Conservation (phyloP, 2,797 vertebrate species). For the Philypnodon macrostomus region DNA sequence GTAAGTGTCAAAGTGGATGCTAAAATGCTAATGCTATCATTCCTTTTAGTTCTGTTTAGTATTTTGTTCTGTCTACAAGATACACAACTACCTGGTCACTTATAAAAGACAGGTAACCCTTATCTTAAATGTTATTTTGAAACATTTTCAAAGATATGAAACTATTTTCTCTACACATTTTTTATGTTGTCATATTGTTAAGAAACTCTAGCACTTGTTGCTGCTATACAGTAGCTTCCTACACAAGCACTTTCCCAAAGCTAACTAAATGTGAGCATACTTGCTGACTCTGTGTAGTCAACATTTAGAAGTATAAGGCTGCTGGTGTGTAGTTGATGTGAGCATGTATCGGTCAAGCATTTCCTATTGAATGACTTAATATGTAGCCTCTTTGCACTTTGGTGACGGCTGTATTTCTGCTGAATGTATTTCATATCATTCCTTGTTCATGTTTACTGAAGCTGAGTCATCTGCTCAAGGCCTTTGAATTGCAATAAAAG, state of each 20-base stretch:
- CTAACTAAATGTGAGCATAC: background rate
- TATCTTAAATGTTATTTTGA: too few relatives aligned
- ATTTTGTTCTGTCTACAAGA: background rate
- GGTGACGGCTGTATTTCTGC: conserved; percentile 20
- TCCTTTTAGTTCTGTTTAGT: conserved; percentile 12
- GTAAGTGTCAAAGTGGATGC: background rate
- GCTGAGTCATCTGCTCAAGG: conserved; percentile 2
- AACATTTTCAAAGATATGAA: too few relatives aligned
- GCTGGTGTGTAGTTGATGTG: background rate
- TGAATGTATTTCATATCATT: conserved; percentile 62
- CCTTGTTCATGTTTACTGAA: conserved; percentile 25
- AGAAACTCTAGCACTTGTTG: too few relatives aligned
- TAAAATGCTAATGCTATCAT: conserved; percentile 8
- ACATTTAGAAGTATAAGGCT: background rate
- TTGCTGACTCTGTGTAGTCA: background rate
- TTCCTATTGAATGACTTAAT: background rate
- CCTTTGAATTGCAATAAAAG: conserved; percentile 5
- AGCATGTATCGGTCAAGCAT: background rate
- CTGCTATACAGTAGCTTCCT: background rate
- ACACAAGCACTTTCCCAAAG: background rate
- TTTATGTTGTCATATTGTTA: too few relatives aligned
- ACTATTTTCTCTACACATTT: too few relatives aligned
- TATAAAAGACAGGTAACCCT: too few relatives aligned
- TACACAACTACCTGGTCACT: too few relatives aligned
- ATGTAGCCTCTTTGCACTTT: conserved; percentile 37